phyloP scores from a whole-genome alignment of 2,113 vertebrate genomes.

The Tragulus kanchil region DNA sequence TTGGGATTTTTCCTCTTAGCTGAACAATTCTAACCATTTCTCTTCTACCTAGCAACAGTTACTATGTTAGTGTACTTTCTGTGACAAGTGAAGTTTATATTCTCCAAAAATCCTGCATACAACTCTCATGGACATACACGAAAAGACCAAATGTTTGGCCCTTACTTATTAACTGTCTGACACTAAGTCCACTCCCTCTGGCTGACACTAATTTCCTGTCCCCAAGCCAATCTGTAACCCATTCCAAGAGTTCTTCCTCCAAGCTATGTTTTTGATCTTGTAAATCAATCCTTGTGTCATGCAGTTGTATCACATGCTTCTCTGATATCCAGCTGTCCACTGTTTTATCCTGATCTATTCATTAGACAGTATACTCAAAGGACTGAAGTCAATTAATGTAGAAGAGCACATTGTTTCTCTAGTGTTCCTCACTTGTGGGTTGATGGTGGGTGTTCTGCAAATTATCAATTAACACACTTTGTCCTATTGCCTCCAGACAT shows the following conservation, averaged over 20 bases:
- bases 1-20: neutral
- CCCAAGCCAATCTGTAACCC: constrained; percentile 78
- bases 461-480: constrained; percentile 64
- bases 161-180: constrained; percentile 64
- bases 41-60: neutral
- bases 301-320: constrained; percentile 59
- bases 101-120: constrained; percentile 51
- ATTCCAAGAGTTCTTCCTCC: constrained; percentile 82
- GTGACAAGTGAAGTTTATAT: constrained; percentile 46
- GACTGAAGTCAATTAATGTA: constrained; percentile 72
- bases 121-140: constrained; percentile 57
- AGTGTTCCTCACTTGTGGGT: constrained; percentile 14
- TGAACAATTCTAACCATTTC: constrained; percentile 38
- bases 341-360: constrained; percentile 62
- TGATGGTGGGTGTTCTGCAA: constrained; percentile 60
- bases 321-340: constrained; percentile 76
- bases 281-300: constrained; percentile 77
- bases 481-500: neutral
- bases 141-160: neutral
- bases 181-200: constrained; percentile 14
- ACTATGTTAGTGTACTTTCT: constrained; percentile 4
- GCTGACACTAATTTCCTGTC: constrained; percentile 65
- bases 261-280: constrained; percentile 83
- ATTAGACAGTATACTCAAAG: constrained; percentile 78
- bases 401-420: constrained; percentile 53